phyloP scores from a whole-genome alignment of 2,113 vertebrate species.

The Hippotragus niger region DNA sequence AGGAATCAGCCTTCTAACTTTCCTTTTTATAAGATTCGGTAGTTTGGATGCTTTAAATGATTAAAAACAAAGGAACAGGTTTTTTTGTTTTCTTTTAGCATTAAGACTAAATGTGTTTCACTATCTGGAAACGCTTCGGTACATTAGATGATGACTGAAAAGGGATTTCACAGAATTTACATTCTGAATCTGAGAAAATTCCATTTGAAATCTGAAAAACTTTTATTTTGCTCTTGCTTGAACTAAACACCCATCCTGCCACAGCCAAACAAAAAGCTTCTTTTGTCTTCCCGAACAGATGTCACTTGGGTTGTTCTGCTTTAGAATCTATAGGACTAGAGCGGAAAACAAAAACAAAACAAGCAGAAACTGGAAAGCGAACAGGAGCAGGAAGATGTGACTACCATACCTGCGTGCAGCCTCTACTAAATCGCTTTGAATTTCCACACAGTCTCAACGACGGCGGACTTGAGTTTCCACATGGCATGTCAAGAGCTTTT shows the following conservation, averaged over 20 bases:
- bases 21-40: neutral
- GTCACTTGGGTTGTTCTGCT: neutral
- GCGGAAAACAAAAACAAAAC: neutral
- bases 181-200: slow-evolving; percentile 15
- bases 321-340: neutral
- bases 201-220: too few species aligned
- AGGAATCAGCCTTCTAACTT: neutral
- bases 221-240: slow-evolving; percentile 30
- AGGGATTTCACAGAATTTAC: slow-evolving; percentile 27
- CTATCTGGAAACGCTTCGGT: neutral
- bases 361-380: neutral
- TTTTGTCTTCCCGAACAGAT: slow-evolving; percentile 31
- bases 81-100: neutral
- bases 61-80: neutral
- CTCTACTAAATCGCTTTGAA: neutral
- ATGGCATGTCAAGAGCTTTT: slow-evolving; percentile 54
- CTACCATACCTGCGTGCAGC: neutral
- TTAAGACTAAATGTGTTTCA: neutral
- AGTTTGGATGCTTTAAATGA: neutral
- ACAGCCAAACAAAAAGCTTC: neutral
- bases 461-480: slow-evolving; percentile 37
- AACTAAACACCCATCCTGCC: neutral
- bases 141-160: slow-evolving; percentile 18
- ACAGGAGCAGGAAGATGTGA: neutral
- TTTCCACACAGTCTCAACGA: slow-evolving; percentile 31